These are phyloP conservation scores for Sebastes taczanowskii DNA, from an alignment of 2,797 vertebrate species.

Conservation along the genomic window DNA sequence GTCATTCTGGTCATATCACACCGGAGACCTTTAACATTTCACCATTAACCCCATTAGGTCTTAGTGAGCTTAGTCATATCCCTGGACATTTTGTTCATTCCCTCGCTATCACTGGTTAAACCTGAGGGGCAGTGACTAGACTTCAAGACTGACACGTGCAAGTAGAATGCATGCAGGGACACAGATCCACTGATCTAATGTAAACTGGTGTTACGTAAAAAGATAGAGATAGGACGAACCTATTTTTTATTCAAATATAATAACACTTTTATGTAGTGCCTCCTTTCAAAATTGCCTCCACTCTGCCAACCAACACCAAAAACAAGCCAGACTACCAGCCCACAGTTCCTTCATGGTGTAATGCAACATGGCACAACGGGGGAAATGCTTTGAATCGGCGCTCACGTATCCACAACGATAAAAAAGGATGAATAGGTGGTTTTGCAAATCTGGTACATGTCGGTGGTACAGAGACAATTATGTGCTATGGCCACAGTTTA, in stretches of 20 bases:
- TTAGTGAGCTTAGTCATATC: constrained; percentile 52
- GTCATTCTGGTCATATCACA: constrained; percentile 60
- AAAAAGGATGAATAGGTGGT: constrained; percentile 47
- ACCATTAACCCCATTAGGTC: constrained; percentile 51
- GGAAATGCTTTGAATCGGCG: constrained; percentile 51
- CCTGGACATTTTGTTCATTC: constrained; percentile 50
- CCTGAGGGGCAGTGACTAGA: constrained; percentile 32
- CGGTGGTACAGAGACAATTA: constrained; percentile 55
- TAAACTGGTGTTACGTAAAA: constrained; percentile 28
- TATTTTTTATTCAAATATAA: neutral
- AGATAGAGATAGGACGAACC: neutral
- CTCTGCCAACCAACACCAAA: constrained; percentile 44
- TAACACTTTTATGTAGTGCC: neutral
- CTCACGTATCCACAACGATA: constrained; percentile 42
- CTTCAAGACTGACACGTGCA: constrained; percentile 11
- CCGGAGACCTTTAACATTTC: constrained; percentile 61
- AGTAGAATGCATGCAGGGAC: constrained; percentile 6
- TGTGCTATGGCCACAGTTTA: constrained; percentile 49
- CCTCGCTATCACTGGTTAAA: constrained; percentile 25
- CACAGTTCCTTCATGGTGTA: constrained; percentile 59
- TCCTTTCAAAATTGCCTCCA: constrained; percentile 28
- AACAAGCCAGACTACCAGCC: constrained; percentile 40
- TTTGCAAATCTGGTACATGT: constrained; percentile 57
- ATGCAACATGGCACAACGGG: constrained; percentile 54
- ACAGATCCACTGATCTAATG: neutral